Base-by-base conservation (phyloP, 2,888 invertebrate species). In the Apeira syringaria region DNA sequence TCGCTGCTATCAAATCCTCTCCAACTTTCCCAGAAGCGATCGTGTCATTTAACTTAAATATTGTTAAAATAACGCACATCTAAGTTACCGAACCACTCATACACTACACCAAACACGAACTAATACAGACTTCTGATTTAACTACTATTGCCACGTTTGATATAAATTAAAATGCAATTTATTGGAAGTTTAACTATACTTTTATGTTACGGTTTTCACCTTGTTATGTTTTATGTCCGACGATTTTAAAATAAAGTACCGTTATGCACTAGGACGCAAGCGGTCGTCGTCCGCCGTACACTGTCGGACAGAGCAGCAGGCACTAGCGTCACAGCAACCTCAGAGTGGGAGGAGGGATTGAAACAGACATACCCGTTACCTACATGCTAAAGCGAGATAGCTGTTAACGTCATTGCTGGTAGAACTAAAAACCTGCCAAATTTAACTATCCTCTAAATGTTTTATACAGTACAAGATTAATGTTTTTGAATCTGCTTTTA, bases 51-150 rank as follows among this genome's bases (percentile, higher is more conserved):
- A 69, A 73, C 61, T 66, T 57, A 5, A 52, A 61, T 61, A 51
- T 65, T 49, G 50, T 57, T 47, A 52, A 59, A 71, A 61, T 62
- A 62, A 66, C 59, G 60, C 67, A 68, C 79, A 70, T 69, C 35
- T 64, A 63, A 70, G 66, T 71, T 72, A 72, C 69, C 57, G 57
- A 69, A 72, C 61, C 80, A 84, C 80, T 61, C n/a, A 61, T 53
- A 61, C 81, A 83, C 79, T 77, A 71, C 83, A 83, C 80, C 60
- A 77, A 76, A 77, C 81, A 80, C 81, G 53, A 75, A 78, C 74
- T 76, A 74, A 67, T 46, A n/a, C 52, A 55, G 43, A 59, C 42
- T 56, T 26, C 3, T 1, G 12, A n/a, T 12, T 9, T 20, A 7
- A 28, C 1, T n/a, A 18, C n/a, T 10, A 25, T 50, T 44, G 17